Evolutionary conservation across 2,797 vertebrate species (phyloP).

Genomic region (Galagoides demidoff): DNA sequence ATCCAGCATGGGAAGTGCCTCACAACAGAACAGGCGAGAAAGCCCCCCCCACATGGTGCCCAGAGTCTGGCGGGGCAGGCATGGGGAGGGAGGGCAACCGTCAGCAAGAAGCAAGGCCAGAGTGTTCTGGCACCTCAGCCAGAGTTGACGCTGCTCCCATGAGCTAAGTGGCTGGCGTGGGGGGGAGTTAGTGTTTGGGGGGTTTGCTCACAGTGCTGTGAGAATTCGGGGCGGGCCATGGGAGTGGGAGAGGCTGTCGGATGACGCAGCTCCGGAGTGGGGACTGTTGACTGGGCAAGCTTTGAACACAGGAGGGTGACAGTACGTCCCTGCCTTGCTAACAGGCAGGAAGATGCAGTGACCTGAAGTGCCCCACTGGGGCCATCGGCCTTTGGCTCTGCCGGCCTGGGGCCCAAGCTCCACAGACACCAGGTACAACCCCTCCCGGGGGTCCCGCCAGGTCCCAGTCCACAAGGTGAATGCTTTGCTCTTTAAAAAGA

Average conservation of each 20-base stretch:
- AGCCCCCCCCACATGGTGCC: background rate
- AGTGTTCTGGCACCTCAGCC: background rate
- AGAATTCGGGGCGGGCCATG: background rate
- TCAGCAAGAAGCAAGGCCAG: background rate
- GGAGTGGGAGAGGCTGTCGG: background rate
- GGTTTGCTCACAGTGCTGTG: background rate
- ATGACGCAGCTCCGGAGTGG: background rate
- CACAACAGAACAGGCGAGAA: background rate
- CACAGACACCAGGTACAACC: background rate
- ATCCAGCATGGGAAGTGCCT: background rate
- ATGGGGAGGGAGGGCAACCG: background rate
- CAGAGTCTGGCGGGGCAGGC: background rate
- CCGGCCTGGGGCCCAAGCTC: background rate
- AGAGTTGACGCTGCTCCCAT: background rate
- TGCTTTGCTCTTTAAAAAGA: background rate
- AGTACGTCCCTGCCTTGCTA: background rate
- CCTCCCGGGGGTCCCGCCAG: too few species aligned
- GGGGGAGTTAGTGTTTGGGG: background rate
- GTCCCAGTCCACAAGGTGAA: background rate
- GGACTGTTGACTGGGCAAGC: background rate
- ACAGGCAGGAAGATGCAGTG: background rate
- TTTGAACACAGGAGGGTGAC: background rate
- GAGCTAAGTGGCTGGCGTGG: background rate
- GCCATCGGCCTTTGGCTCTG: background rate
- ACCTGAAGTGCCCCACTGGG: background rate